A percentile compares a stretch with the other conserved stretches of the same genome.
phyloP scores from a whole-genome alignment of 2,113 vertebrate species.

The Eonycteris spelaea region DNA sequence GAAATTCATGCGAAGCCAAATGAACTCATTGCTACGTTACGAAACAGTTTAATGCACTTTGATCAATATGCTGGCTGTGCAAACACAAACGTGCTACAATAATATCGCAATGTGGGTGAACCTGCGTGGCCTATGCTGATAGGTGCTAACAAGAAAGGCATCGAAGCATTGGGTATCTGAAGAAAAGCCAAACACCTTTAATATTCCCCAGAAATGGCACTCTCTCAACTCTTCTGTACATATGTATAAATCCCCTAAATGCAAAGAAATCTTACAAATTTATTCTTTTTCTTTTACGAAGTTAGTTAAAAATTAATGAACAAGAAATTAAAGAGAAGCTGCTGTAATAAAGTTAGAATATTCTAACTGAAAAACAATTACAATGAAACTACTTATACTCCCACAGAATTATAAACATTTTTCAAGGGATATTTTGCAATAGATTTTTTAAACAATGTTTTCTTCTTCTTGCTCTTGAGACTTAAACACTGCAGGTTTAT shows the following conservation, averaged over 20 bases:
- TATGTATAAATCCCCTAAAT: conserved; percentile 28
- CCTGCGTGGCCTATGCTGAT: background rate
- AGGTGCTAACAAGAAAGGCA: conserved; percentile 38
- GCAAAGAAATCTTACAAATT: conserved; percentile 49
- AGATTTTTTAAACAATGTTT: conserved; percentile 49
- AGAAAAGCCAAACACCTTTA: conserved; percentile 35
- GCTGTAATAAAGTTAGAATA: conserved; percentile 53
- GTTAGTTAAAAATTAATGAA: conserved; percentile 73
- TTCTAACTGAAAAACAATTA: conserved; percentile 61
- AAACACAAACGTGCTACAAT: background rate
- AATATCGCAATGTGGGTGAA: conserved; percentile 32
- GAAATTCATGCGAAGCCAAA: conserved; percentile 18
- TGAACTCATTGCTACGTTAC: conserved; percentile 6
- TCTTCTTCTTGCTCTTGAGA: conserved; percentile 37
- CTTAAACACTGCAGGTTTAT: conserved; percentile 10
- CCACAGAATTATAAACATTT: conserved; percentile 44
- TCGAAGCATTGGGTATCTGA: background rate
- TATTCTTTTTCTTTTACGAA: conserved; percentile 54
- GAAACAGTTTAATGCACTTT: conserved; percentile 28
- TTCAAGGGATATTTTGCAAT: conserved; percentile 30
- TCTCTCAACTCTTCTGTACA: background rate
- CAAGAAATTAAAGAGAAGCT: conserved; percentile 64
- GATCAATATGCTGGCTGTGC: background rate
- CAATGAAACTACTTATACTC: conserved; percentile 46
- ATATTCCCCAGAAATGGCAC: background rate